These are phyloP conservation scores for Agrilus biguttatus DNA, from an alignment of 2,888 invertebrate genomes.

Conservation along the genomic window DNA sequence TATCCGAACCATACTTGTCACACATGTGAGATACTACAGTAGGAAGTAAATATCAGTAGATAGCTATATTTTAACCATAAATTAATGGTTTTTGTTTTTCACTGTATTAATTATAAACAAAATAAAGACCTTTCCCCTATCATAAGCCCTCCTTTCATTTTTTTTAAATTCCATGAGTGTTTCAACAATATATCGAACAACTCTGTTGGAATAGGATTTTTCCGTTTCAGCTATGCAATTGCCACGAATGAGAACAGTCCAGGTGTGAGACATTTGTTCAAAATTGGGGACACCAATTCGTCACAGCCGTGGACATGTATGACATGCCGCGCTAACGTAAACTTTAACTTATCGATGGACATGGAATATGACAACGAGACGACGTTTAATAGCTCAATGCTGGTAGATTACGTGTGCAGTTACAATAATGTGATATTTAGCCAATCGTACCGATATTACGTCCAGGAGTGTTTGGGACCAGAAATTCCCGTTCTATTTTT, in stretches of 20 bases:
- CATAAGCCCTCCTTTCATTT: no score
- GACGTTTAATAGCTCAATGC: constrained; percentile 28
- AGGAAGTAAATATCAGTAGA: no score
- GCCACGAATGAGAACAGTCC: constrained; percentile 67
- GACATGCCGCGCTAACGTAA: constrained; percentile 38
- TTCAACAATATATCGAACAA: no score
- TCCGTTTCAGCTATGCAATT: constrained; percentile 55
- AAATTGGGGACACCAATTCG: constrained; percentile 39
- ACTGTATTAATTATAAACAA: no score
- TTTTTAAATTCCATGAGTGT: no score
- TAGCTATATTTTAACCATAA: no score
- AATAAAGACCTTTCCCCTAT: no score
- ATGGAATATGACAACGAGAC: constrained; percentile 34
- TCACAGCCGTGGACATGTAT: constrained; percentile 40
- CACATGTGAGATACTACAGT: no score
- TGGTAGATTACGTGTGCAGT: constrained; percentile 27
- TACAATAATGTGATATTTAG: constrained; percentile 56
- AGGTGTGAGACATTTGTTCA: constrained; percentile 69
- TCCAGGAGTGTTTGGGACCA: constrained; percentile 70
- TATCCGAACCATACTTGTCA: no score
- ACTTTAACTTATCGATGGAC: constrained; percentile 26
- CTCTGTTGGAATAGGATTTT: neutral
- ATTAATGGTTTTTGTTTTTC: no score
- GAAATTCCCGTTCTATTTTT: constrained; percentile 54
- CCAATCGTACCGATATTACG: constrained; percentile 35